Evolutionary conservation across 2,888 invertebrate genomes (phyloP), one percentile per base, ranked within the genome.

Genomic region (Sesamia inferens): DNA sequence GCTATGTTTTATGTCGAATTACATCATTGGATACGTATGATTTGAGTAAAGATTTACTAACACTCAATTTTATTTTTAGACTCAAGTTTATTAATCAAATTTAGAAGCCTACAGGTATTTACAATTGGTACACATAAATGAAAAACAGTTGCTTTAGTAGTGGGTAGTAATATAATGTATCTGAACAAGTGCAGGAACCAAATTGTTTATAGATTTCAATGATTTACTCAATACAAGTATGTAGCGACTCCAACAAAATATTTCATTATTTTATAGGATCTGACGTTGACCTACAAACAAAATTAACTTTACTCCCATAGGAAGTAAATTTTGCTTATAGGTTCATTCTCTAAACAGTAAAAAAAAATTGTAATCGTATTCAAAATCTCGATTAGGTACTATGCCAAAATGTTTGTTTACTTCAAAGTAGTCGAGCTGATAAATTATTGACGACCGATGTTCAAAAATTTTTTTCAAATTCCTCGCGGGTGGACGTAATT

Each of bases 221-320:
- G 14, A 76, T 68, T 54, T 39, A 57, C 42, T 70, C 31, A 8
- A 44, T 44, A 16, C 31, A 71, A 55, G 55, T 54, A 66, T 63
- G 14, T 62, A 19, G 47, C 59, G 14, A 64, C 16, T 59, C 48
- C 11, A 48, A 79, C 54, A 64, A 71, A 76, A 66, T 62, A 19
- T 48, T 71, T 69, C n/a, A 80, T 79, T 55, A 80, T 66, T 67
- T 66, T 61, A n/a, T 47, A 71, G 54, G 14, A 71, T 68, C 57
- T 71, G 61, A 61, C 62, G 65, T 66, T 51, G 64, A 68, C 10
- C 51, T 68, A 68, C 42, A 71, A 63, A 72, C 44, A 72, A 81
- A 69, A 80, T 81, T 72, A 81, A 81, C 59, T 71, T 69, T 19
- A 55, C 24, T 80, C 81, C 76, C 81, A 64, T 44, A 51, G 66